Percentiles rank a stretch among this genome's conserved stretches.
phyloP scores from a whole-genome alignment of 2,113 vertebrate genomes.

The Bufo gargarizans region DNA sequence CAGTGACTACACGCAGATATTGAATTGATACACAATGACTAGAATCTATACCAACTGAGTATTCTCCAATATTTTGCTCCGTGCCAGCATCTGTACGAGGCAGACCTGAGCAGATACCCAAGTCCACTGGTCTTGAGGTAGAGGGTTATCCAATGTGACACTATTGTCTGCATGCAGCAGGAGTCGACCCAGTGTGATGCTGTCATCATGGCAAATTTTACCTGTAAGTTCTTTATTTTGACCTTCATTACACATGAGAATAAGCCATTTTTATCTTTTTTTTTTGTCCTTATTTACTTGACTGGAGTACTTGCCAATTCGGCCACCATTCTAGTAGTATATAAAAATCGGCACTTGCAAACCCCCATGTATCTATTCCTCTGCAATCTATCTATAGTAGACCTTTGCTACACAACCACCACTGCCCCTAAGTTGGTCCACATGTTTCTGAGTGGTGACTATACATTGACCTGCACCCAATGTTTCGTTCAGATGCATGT shows the following conservation, averaged over 20 bases:
- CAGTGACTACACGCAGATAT: no score
- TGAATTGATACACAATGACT: no score
- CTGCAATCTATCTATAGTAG: neutral
- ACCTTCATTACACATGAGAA: neutral
- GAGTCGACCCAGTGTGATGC: neutral
- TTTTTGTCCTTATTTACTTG: neutral
- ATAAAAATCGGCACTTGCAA: neutral
- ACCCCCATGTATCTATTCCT: constrained; percentile 11
- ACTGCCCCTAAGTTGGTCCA: neutral
- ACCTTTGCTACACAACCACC: neutral
- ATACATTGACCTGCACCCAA: neutral
- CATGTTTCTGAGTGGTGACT: neutral
- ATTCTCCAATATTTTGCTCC: no score
- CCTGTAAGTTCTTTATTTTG: neutral
- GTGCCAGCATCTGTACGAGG: neutral
- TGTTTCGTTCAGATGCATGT: neutral
- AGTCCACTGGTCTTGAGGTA: neutral
- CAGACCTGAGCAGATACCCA: neutral
- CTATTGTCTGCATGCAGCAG: neutral
- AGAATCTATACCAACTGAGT: no score
- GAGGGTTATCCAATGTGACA: no score
- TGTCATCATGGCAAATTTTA: neutral
- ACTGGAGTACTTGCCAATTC: neutral
- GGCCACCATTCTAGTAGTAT: neutral
- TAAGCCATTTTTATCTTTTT: neutral